Base-by-base conservation (phyloP, 2,888 invertebrate species). In the Seira sanloemensis region DNA sequence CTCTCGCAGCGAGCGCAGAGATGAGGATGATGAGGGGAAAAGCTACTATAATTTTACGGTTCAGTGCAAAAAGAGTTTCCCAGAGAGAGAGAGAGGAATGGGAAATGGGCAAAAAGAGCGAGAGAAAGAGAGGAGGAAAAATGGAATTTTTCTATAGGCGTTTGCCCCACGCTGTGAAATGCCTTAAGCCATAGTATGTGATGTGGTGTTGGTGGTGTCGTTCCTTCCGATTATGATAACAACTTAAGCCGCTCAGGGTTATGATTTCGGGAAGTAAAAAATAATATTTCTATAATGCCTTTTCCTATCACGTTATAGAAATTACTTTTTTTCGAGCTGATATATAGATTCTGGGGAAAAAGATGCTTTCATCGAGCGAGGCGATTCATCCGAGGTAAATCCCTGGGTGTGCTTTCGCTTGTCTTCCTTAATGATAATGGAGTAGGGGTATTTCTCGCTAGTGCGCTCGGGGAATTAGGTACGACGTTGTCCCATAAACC, bases 121-220 rank as follows among this genome's bases (percentile, higher is more conserved):
- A 62, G 62, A 21, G 4, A 12, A 23, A 62, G 16, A 23, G 7
- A 9, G 2, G 7, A 2, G 62, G 16, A 62, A 62, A 62, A 37
- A 12, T 58, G 18, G 58, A 62, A 62, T 62, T 62, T 62, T n/a
- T 62, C 62, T 62, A 62, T 62, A 62, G 62, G 62, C 62, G 62
- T 62, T 62, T 62, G 62, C 21, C 7, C 62, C 62, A 62, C 62
- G 62, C 62, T 62, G 62, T 23, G 62, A n/a, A n/a, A 62, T 62
- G 4, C 23, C 62, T 7, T 62, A 62, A 62, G 62, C 62, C 21
- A 19, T 21, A 50, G 19, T 50, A n/a, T 62, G 62, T 62, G 62
- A 12, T 62, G 62, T 62, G 62, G 19, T 62, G 62, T 62, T 62
- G 62, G 62, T 62, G 62, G 62, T 62, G 62, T 62, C 62, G 62